These are phyloP conservation scores for Corythaeola cristata DNA, from an alignment of 2,113 vertebrate genomes.

Conservation along the genomic window DNA sequence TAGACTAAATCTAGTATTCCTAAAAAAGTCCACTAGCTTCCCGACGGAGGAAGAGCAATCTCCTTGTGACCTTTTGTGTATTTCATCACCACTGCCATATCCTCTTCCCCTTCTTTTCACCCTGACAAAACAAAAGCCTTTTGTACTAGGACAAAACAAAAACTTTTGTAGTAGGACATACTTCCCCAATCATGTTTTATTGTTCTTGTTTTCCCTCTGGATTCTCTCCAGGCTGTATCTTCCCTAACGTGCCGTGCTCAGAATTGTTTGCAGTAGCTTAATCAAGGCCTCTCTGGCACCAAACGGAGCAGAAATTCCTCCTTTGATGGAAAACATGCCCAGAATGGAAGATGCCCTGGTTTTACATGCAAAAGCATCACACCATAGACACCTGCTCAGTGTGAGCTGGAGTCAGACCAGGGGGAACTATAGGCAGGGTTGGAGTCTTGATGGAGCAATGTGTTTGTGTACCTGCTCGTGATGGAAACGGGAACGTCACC, in stretches of 20 bases:
- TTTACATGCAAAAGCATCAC: not conserved
- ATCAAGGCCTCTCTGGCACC: not conserved
- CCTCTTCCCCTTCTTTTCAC: not conserved
- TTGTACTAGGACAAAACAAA: too few species aligned
- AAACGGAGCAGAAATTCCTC: not conserved
- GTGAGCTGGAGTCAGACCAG: not conserved
- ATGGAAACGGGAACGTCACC: not conserved
- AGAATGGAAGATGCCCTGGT: not conserved
- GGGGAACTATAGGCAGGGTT: too few species aligned
- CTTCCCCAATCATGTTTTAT: not conserved
- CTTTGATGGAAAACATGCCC: not conserved
- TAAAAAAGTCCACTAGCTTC: not conserved
- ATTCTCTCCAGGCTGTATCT: not conserved
- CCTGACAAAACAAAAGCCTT: not conserved
- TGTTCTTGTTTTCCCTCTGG: not conserved
- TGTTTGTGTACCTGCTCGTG: accelerated
- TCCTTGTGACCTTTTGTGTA: not conserved
- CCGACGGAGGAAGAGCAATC: not conserved
- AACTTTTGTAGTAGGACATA: not conserved
- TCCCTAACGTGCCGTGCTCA: not conserved
- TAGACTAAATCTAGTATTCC: not conserved
- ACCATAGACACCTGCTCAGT: accelerated
- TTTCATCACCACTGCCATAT: not conserved
- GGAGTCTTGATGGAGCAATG: not conserved
- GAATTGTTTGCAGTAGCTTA: not conserved